Base-by-base conservation (phyloP, 2,888 invertebrate genomes). In the Chymomyza caudatula region DNA sequence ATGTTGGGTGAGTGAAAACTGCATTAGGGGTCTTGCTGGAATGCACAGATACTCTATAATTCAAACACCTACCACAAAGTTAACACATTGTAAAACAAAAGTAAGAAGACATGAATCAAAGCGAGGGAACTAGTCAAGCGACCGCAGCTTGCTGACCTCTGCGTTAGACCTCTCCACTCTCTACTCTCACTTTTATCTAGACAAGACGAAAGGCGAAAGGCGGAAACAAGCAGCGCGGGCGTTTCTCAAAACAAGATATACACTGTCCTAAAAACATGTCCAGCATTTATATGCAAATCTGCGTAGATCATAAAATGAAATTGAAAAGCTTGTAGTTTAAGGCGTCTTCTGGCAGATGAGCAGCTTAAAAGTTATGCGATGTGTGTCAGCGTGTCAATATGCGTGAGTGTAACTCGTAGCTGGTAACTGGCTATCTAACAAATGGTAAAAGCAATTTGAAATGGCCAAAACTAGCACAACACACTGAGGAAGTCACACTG, bases 221-320 rank as follows among this genome's bases (percentile, higher is more conserved):
- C 72, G 65, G 74, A 79, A 84, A 83, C 69, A 74, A 76, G 73
- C 66, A 73, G 71, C 69, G 78, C 77, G 86, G 65, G 78, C 84
- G 86, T 81, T 69, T 70, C 71, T 19, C 29, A 55, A n/a, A n/a
- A n/a, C n/a, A n/a, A n/a, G 68, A 72, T 44, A 4, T 13, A 51
- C 51, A 51, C 17, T 51, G 29, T 37, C 29, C 8, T 37, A 37
- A 37, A 37, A 70, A 73, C 76, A 77, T 73, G 60, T 73, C 63
- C 71, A 54, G 63, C 81, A 80, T 86, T 86, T 73, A 82, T 78
- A 82, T 82, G 82, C 73, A 84, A 84, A 86, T 82, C 69, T 37
- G 65, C 47, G 57, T 65, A 53, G 72, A 70, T 79, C 80, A 83
- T 85, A 80, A 79, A 74, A 67, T 63, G 49, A 69, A 67, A 71